Evolutionary conservation across 2,797 vertebrate species (phyloP), one percentile per base, ranked within the genome.

Genomic region (Aldrovandia affinis): DNA sequence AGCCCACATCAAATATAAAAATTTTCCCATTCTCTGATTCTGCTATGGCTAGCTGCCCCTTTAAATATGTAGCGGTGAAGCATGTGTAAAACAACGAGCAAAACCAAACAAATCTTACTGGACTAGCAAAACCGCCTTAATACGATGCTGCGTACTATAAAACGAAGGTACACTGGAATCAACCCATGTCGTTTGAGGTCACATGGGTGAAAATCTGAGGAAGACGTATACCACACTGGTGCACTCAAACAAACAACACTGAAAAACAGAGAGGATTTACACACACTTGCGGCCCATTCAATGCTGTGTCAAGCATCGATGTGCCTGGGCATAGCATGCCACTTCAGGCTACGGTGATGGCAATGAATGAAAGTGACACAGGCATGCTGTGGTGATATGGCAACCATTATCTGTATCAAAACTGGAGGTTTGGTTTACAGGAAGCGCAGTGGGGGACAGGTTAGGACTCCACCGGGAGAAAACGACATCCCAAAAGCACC

Each of bases 161-260:
- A n/a, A n/a, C n/a, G n/a, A n/a, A n/a, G n/a, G n/a, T n/a, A n/a
- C n/a, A n/a, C n/a, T n/a, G n/a, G n/a, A n/a, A n/a, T n/a, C n/a
- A n/a, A n/a, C n/a, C n/a, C n/a, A n/a, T n/a, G n/a, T n/a, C 9
- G 54, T 59, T 84, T 85, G 89, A 84, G 80, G 85, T 88, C 33
- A 15, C 42, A 12, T 18, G 36, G 70, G 28, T 59, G 52, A 55
- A 12, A 36, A 36, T n/a, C 2, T 39, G 15, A 59, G 79, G 50
- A 59, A n/a, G 75, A 83, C 80, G 89, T 85, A 85, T 84, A 80
- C 61, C 78, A 73, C 84, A 85, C 80, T 86, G 81, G 63, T 55
- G 55, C 85, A 83, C 82, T 86, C 65, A 85, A 28, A 80, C 81
- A 84, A n/a, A 54, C 8, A 10, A 70, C 79, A 85, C 25, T 52